Percentiles rank a stretch among this genome's conserved stretches.
Conservation (phyloP, 2,888 invertebrate species). For the Hypsopygia costalis region DNA sequence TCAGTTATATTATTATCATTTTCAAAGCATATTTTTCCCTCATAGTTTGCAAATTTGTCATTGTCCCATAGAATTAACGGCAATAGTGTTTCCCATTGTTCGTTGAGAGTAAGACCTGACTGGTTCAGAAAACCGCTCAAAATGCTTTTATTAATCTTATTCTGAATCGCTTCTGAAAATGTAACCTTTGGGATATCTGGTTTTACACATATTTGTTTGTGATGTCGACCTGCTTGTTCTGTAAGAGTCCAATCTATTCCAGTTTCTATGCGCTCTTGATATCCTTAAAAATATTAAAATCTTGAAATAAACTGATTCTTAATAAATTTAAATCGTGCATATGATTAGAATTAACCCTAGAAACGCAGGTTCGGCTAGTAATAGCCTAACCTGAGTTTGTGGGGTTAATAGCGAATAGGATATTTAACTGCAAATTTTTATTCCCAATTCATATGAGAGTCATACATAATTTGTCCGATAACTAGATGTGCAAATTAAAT, state of each 20-base stretch:
- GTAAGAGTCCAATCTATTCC: constrained; percentile 56
- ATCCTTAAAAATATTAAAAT: constrained; percentile 41
- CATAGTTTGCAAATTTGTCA: constrained; percentile 51
- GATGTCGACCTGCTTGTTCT: constrained; percentile 43
- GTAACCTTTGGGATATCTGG: constrained; percentile 29
- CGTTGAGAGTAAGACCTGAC: constrained; percentile 41
- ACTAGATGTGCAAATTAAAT: too few relatives aligned
- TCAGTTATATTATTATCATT: constrained; percentile 53
- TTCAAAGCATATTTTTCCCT: constrained; percentile 54
- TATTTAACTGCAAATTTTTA: too few relatives aligned
- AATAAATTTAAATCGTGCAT: too few relatives aligned
- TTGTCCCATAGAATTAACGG: constrained; percentile 60
- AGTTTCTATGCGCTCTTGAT: constrained; percentile 53
- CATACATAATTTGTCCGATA: too few relatives aligned
- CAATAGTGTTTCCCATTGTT: constrained; percentile 56
- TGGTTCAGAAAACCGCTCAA: constrained; percentile 47
- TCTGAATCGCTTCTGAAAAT: constrained; percentile 50
- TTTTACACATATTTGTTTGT: constrained; percentile 38
- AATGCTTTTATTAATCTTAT: constrained; percentile 53
- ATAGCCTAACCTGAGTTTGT: too few relatives aligned
- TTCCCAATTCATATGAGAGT: too few relatives aligned
- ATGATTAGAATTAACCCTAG: too few relatives aligned
- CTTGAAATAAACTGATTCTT: too few relatives aligned
- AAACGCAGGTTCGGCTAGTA: too few relatives aligned
- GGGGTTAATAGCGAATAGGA: too few relatives aligned